Evolutionary conservation across 2,888 invertebrate species (phyloP).

Genomic region (Hymenopus coronatus): DNA sequence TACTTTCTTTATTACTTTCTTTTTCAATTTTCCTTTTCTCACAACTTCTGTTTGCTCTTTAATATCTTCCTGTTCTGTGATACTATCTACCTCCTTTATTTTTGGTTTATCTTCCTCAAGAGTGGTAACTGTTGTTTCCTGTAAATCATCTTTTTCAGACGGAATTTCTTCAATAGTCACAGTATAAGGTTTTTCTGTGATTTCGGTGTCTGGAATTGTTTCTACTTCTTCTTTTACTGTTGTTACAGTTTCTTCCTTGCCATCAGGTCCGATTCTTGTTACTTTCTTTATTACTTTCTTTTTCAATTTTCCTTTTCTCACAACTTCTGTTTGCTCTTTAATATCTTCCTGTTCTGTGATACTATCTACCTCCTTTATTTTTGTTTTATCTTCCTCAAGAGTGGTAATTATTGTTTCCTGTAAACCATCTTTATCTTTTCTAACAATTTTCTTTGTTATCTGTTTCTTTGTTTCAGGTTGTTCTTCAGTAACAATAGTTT

Average conservation of each 20-base stretch:
- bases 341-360: too few species aligned
- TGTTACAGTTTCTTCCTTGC: background rate
- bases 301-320: background rate
- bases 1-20: slow-evolving; percentile 25
- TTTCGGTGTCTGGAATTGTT: slow-evolving; percentile 4
- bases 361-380: background rate
- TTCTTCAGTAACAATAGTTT: slow-evolving; percentile 39
- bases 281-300: background rate
- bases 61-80: background rate
- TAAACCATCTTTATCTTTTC: background rate
- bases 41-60: background rate
- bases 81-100: background rate
- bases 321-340: too few species aligned
- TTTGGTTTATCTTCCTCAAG: too few species aligned
- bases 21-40: slow-evolving; percentile 5
- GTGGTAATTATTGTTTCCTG: slow-evolving; percentile 37
- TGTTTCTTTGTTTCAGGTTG: slow-evolving; percentile 10
- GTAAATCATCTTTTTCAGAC: background rate
- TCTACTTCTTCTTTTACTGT: background rate
- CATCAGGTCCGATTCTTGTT: background rate
- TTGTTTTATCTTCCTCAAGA: slow-evolving; percentile 37
- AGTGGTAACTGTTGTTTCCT: too few species aligned
- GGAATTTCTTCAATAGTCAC: background rate
- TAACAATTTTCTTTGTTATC: slow-evolving; percentile 21
- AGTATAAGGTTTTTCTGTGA: background rate